These are phyloP conservation scores for Periophthalmus modestus DNA, from an alignment of 2,113 vertebrate genomes.

Conservation along the genomic window DNA sequence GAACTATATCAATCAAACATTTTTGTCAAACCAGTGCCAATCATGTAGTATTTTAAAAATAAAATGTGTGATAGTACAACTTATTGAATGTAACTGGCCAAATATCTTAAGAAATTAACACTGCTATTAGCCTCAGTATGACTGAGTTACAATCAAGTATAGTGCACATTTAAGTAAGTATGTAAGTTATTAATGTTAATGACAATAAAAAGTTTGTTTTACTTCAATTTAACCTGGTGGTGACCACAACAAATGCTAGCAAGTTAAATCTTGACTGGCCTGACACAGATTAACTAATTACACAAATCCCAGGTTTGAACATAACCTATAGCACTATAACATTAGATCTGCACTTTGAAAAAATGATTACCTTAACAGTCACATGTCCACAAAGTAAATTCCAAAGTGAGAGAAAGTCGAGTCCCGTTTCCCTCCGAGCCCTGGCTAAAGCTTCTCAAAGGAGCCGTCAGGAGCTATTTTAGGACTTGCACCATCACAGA, in stretches of 20 bases:
- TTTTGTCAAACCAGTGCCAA: too few relatives aligned
- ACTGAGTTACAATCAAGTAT: background rate
- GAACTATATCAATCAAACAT: too few relatives aligned
- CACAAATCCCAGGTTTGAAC: too few relatives aligned
- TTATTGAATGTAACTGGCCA: background rate
- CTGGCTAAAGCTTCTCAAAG: conserved; percentile 71
- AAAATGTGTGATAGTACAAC: background rate
- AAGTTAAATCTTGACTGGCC: background rate
- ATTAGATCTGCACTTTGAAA: conserved; percentile 10
- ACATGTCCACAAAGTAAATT: conserved; percentile 54
- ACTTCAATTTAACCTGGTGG: background rate
- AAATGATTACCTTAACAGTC: conserved; percentile 63
- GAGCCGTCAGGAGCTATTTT: conserved; percentile 69
- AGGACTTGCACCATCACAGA: conserved; percentile 72
- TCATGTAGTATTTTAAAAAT: too few relatives aligned
- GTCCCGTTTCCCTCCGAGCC: conserved; percentile 37
- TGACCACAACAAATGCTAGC: background rate
- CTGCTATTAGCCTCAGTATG: background rate
- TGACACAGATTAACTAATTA: conserved; percentile 2
- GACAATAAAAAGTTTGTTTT: background rate
- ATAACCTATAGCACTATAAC: too few relatives aligned
- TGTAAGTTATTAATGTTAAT: background rate
- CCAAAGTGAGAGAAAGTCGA: conserved; percentile 36
- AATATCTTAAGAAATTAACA: background rate
- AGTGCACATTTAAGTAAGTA: background rate